Conservation (phyloP, 1,140 invertebrate genomes). For the Apocrypta bakeri region DNA sequence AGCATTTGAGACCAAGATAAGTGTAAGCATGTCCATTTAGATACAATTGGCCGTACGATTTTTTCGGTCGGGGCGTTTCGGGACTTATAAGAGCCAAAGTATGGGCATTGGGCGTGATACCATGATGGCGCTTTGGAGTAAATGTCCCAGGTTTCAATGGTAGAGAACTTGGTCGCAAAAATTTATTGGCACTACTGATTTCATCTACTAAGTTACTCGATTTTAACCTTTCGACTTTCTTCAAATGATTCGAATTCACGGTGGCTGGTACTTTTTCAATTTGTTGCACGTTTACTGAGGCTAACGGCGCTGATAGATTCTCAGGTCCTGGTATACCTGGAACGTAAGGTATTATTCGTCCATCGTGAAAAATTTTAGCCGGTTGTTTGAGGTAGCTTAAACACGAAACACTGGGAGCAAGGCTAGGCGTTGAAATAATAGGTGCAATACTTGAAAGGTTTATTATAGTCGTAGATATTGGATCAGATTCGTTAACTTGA, state of each 20-base stretch:
- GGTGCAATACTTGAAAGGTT: conserved; percentile 75
- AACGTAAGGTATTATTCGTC: conserved; percentile 86
- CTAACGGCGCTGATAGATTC: conserved; percentile 63
- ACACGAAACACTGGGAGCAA: conserved; percentile 72
- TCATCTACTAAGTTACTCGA: background rate
- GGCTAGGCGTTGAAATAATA: conserved; percentile 76
- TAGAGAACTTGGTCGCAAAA: conserved; percentile 85
- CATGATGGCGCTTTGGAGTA: conserved; percentile 84
- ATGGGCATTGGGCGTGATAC: conserved; percentile 84
- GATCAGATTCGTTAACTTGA: background rate
- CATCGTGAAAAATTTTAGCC: conserved; percentile 72
- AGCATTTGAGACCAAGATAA: conserved; percentile 92
- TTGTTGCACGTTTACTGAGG: background rate
- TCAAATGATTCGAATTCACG: background rate
- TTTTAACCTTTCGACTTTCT: background rate
- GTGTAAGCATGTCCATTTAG: conserved; percentile 95
- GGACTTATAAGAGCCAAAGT: conserved; percentile 86
- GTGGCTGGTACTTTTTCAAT: background rate
- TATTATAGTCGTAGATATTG: background rate
- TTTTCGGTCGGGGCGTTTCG: conserved; percentile 90
- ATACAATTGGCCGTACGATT: conserved; percentile 90
- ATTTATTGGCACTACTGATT: conserved; percentile 74
- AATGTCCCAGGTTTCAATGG: conserved; percentile 88
- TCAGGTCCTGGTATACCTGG: conserved; percentile 90
- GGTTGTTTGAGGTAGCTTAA: conserved; percentile 66